phyloP scores from a whole-genome alignment of 1,140 invertebrate species.

The Anastrepha ludens region DNA sequence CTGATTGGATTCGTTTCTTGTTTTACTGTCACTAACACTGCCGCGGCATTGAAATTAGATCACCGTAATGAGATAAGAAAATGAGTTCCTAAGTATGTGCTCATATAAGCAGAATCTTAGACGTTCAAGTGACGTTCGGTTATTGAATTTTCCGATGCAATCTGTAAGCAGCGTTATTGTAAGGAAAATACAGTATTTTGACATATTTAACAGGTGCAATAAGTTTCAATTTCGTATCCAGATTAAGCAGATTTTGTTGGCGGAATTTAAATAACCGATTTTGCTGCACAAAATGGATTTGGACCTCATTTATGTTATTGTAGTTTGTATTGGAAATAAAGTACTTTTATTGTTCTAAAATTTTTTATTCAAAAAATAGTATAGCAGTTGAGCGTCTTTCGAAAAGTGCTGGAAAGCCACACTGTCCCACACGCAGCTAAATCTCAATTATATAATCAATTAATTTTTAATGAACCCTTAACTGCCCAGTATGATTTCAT shows the following conservation, averaged over 20 bases:
- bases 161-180: neutral
- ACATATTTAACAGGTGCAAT: neutral
- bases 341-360: no score
- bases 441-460: no score
- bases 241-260: neutral
- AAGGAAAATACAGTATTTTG: neutral
- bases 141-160: slow-evolving; percentile 37
- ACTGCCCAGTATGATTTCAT: no score
- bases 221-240: neutral
- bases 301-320: no score
- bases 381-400: no score
- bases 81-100: neutral
- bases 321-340: no score
- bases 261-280: no score
- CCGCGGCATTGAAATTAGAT: neutral
- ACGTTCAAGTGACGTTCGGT: slow-evolving; percentile 15
- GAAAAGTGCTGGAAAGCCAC: no score
- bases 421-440: no score
- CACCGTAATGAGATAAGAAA: slow-evolving; percentile 35
- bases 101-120: neutral
- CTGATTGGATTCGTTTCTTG: slow-evolving; percentile 25
- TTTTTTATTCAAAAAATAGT: no score
- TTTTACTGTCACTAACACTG: neutral
- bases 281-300: no score
- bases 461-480: no score